Evolutionary conservation across 2,888 invertebrate species (phyloP), one percentile per base, ranked within the genome.

Genomic region (Agriopis marginaria): DNA sequence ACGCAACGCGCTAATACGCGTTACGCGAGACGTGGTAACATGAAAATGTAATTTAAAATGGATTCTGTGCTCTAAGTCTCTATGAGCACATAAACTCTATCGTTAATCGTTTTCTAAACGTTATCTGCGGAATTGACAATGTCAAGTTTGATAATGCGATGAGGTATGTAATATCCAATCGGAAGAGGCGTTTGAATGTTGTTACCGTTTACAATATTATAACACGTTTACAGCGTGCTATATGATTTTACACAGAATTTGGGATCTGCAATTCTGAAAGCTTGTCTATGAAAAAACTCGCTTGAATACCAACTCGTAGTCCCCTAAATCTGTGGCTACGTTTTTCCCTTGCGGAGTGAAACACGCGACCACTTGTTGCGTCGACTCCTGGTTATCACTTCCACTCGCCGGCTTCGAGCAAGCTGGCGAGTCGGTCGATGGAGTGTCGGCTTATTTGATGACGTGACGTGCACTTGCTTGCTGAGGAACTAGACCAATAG

Each of bases 351-450:
- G 55, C n/a, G 12, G 12, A 47, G 40, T 42, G 14, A 51, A 55
- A 62, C 61, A 54, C 51, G 56, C 61, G 54, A 61, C 44, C 62
- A 67, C 67, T 67, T 67, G 67, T 67, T 67, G 67, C 56, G n/a
- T 32, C 49, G 7, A 53, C 53, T 12, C 23, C 60, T 40, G 49
- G 47, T 11, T 14, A 39, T 50, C 42, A 40, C 10, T 23, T 39
- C 55, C 11, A 54, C 14, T 45, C 23, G 45, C 23, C 58, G 23
- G 23, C 14, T 44, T 44, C 40, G 54, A 50, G 50, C 55, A 51
- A 42, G 50, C 50, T 12, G 42, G 39, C 17, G 39, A 17, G 4
- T 50, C 50, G 56, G 44, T 51, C 14, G 58, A 51, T 51, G 44
- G 23, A 32, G 45, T 23, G 44, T 47, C 32, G 32, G 32, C 32